phyloP scores from a whole-genome alignment of 1,140 invertebrate genomes.

The Paraescarpia echinospica region DNA sequence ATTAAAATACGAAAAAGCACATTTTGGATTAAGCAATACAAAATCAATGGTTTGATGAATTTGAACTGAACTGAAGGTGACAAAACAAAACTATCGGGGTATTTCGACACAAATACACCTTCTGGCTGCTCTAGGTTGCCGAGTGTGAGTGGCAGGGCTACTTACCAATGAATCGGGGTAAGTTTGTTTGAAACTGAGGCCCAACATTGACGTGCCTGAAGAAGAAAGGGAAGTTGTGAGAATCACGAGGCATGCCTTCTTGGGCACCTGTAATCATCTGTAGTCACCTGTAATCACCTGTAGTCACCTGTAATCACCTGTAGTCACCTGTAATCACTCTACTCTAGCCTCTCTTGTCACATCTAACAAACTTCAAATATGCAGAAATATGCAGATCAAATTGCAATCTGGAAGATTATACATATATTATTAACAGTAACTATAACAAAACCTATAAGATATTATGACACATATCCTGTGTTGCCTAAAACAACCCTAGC shows the following conservation, averaged over 20 bases:
- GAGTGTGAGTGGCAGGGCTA: background rate
- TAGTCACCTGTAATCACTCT: too few species aligned
- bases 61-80: background rate
- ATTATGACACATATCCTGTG: background rate
- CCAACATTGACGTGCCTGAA: constrained; percentile 85
- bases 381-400: too few species aligned
- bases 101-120: too few species aligned
- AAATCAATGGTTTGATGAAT: background rate
- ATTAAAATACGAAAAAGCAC: background rate
- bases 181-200: constrained; percentile 80
- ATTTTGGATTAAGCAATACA: background rate
- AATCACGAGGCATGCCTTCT: background rate
- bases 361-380: too few species aligned
- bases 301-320: too few species aligned
- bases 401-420: background rate
- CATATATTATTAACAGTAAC: background rate
- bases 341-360: too few species aligned
- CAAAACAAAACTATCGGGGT: background rate
- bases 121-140: background rate
- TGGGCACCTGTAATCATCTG: too few species aligned
- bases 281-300: too few species aligned
- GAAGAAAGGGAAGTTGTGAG: constrained; percentile 16
- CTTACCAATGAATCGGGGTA: constrained; percentile 65
- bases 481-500: background rate
- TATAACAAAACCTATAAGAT: background rate